These are phyloP conservation scores for Darevskia nairensis DNA, from an alignment of 2,797 vertebrate species.

Conservation along the genomic window DNA sequence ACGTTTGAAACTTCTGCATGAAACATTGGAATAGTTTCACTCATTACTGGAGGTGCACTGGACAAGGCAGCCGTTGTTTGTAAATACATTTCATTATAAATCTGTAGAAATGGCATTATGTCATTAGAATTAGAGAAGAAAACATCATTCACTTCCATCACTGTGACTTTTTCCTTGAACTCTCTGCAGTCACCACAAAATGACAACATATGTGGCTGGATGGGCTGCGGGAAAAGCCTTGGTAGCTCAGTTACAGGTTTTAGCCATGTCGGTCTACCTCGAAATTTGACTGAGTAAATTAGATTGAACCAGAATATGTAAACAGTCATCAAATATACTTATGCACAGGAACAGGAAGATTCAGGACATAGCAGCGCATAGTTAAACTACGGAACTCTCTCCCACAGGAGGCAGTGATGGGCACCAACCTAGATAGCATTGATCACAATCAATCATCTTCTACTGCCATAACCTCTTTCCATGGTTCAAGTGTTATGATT, in stretches of 20 bases:
- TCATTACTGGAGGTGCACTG: conserved; percentile 63
- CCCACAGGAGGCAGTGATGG: too few species aligned
- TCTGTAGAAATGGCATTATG: conserved; percentile 56
- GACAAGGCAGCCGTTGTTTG: conserved; percentile 65
- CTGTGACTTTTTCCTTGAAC: not conserved
- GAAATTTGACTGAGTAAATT: not conserved
- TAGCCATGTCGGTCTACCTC: not conserved
- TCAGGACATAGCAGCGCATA: not conserved
- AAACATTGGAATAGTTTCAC: conserved; percentile 66
- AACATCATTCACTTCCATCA: not conserved
- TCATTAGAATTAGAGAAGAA: conserved; percentile 50
- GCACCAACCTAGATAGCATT: not conserved
- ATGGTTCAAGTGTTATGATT: too few species aligned
- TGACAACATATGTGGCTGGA: not conserved
- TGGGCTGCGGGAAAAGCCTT: not conserved
- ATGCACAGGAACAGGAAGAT: not conserved
- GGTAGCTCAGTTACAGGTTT: not conserved
- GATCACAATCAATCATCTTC: too few species aligned
- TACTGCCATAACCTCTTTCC: too few species aligned
- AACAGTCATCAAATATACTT: not conserved
- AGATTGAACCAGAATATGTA: not conserved
- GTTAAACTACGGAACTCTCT: too few species aligned
- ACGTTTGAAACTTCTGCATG: conserved; percentile 68
- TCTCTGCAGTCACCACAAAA: not conserved
- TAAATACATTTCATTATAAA: conserved; percentile 71